Base-by-base conservation (phyloP, 2,797 vertebrate species). In the Esox lucius region DNA sequence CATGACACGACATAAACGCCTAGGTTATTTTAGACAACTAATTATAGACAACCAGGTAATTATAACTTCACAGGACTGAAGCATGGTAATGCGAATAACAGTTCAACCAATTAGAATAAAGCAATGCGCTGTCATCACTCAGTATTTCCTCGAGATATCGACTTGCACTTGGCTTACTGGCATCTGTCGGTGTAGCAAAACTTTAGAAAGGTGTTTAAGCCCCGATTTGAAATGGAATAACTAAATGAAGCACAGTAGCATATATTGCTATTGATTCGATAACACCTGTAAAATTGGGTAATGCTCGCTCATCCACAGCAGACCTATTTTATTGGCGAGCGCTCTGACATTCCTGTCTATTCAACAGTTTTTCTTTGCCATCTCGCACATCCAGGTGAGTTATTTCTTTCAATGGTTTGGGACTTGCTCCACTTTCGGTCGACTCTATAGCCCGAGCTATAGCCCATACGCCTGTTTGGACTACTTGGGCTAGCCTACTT, bases 301-400 rank as follows among this genome's bases (percentile, higher is more conserved):
- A 49, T 35, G 65, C 53, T 69, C 62, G 42, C 24, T 33, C 12
- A 70, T 65, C 33, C 46, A 17, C 46, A 51, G 22, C 15, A 51
- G 46, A 19, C 15, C 5, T 65, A 33, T 66, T 33, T 66, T 17
- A 28, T 33, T 31, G 13, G 69, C 69, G 17, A 70, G 49, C 19
- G 69, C 26, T 48, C 33, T 28, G 35, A 33, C 28, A 70, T 61
- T 61, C 26, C 7, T 70, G 28, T 28, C 26, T 83, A 46, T 69
- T 67, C 64, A 28, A n/a, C 67, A 48, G 39, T 35, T 73, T 59
- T 42, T 26, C 39, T 59, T 70, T 22, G 24, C 35, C 53, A 28
- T 28, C 73, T 46, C 19, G 48, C 35, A 11, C 67, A 65, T 59
- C 35, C 67, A 75, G 74, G 74, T 75, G 42, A 70, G 72, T 35